Evolutionary conservation across 1,140 invertebrate genomes (phyloP).

Genomic region (Drosophila ohnishii): DNA sequence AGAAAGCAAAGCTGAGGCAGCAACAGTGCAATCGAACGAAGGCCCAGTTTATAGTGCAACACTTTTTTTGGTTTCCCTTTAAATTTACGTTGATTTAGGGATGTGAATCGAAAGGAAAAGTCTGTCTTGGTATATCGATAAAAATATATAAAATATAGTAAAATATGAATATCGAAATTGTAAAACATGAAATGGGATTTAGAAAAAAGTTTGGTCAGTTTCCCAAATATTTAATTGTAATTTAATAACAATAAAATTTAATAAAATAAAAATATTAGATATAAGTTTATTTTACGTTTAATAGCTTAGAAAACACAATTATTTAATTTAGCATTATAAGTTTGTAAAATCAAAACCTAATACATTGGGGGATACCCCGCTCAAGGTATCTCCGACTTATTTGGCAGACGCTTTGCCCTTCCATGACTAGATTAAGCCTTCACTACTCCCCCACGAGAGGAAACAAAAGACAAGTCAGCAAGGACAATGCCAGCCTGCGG

Average conservation of each 20-base stretch:
- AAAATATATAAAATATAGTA: too few relatives aligned
- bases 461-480: constrained; percentile 58
- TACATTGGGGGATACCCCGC: background rate
- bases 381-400: background rate
- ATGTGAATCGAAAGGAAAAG: background rate
- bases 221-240: too few relatives aligned
- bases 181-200: too few relatives aligned
- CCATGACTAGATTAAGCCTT: background rate
- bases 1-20: constrained; percentile 42
- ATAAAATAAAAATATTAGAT: too few relatives aligned
- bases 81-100: background rate
- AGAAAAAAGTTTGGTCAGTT: too few relatives aligned
- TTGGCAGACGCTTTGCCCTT: background rate
- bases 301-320: background rate
- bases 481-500: constrained; percentile 63
- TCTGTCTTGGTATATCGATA: too few relatives aligned
- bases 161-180: too few relatives aligned
- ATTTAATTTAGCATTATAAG: background rate
- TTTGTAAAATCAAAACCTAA: background rate
- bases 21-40: constrained; percentile 31
- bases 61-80: background rate
- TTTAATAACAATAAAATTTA: too few relatives aligned
- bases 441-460: constrained; percentile 12
- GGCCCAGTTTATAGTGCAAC: constrained; percentile 3
- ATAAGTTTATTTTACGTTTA: too few relatives aligned